Base-by-base conservation (phyloP, 2,113 vertebrate genomes). In the Gadus macrocephalus region DNA sequence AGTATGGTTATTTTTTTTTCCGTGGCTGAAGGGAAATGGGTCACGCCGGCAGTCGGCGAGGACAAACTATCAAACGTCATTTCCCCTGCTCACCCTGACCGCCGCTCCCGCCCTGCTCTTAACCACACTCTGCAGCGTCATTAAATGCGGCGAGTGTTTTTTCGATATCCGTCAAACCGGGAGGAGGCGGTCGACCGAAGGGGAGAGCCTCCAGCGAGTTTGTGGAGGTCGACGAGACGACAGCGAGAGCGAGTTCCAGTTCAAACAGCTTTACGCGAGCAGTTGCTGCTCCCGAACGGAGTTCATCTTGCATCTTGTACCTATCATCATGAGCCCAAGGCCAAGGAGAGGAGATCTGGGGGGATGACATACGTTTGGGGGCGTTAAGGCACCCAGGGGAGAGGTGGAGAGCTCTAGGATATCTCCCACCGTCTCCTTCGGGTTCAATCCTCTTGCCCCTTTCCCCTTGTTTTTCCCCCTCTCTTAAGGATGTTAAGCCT, bases 21-120 rank as follows among this genome's bases (percentile, higher is more conserved):
- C 11, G 53, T 60, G 78, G 76, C n/a, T 17, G 55, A 58, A 58
- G n/a, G n/a, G 15, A 58, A 58, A 58, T 5, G 55, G n/a, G 78
- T 81, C 76, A 81, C 67, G 65, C 55, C 74, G 70, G 64, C 25
- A 80, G 69, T 79, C 78, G 77, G 3, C 5, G 72, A 80, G 77
- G 74, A 72, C 68, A 31, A 73, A 65, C 64, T 19, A 65, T 71
- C 73, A 27, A 3, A 68, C 28, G 28, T 62, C 63, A 64, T 70
- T 78, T 85, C 58, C 73, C 67, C 64, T 11, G 71, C 72, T 53
- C 55, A 19, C 77, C 53, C 53, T 56, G 25, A 12, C 42, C 42
- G 2, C 42, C 42, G 2, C 42, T 49, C 72, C 58, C 55, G 19
- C 77, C 58, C 62, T 60, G 42, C 42, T 28, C 74, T 62, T 68